Evolutionary conservation across 2,888 invertebrate genomes (phyloP).

Genomic region (Tachystola acroxantha): DNA sequence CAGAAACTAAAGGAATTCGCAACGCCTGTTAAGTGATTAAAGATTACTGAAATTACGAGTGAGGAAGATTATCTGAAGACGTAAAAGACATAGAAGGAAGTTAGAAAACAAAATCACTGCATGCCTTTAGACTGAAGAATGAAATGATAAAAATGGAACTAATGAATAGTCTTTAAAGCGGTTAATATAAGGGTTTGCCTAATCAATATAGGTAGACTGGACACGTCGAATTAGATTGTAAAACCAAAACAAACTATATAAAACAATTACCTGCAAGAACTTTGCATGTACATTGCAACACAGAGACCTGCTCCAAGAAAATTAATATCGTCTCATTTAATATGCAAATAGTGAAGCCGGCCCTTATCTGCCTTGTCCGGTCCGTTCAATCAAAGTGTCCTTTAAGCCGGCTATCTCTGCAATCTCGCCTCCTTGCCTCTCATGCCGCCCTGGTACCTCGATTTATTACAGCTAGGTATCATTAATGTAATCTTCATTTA

Average conservation of each 20-base stretch:
- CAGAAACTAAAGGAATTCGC: constrained; percentile 10
- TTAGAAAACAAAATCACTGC: too few species aligned
- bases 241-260: neutral
- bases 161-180: neutral
- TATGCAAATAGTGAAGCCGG: constrained; percentile 66
- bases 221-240: too few species aligned
- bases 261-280: neutral
- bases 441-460: constrained; percentile 54
- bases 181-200: too few species aligned
- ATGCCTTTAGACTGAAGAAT: too few species aligned
- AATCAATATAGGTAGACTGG: too few species aligned
- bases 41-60: constrained; percentile 6
- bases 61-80: neutral
- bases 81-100: neutral
- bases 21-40: constrained; percentile 6
- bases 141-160: too few species aligned
- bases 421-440: constrained; percentile 50
- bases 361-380: constrained; percentile 66
- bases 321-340: constrained; percentile 72
- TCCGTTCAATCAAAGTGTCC: constrained; percentile 75
- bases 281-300: neutral
- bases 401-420: constrained; percentile 58
- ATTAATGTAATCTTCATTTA: constrained; percentile 50
- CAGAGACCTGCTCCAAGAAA: constrained; percentile 41
- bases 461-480: constrained; percentile 55